phyloP scores from a whole-genome alignment of 2,797 vertebrate genomes.

The Coreius guichenoti region DNA sequence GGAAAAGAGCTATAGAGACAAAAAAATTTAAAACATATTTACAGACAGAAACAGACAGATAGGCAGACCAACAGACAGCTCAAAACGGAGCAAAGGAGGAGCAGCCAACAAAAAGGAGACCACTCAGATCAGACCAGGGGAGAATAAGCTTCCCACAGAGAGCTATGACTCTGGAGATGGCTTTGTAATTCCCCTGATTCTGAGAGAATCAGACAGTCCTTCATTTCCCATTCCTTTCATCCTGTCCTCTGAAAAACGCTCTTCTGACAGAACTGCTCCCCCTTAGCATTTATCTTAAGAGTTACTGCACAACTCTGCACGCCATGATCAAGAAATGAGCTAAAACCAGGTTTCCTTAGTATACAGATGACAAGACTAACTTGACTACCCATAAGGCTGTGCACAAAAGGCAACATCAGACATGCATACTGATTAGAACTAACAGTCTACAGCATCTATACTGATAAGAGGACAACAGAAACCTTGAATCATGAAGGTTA shows the following conservation, averaged over 20 bases:
- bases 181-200: conserved; percentile 46
- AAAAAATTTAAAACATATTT: neutral
- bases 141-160: conserved; percentile 61
- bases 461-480: neutral
- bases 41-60: conserved; percentile 25
- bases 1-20: neutral
- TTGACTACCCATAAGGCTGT: conserved; percentile 25
- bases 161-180: conserved; percentile 49
- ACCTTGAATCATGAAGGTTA: conserved; percentile 13
- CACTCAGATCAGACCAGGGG: conserved; percentile 51
- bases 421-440: conserved; percentile 2
- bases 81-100: conserved; percentile 30
- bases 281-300: conserved; percentile 33
- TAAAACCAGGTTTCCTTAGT: conserved; percentile 26
- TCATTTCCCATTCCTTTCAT: conserved; percentile 70
- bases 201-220: conserved; percentile 73
- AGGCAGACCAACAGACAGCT: conserved; percentile 33
- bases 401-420: conserved; percentile 17
- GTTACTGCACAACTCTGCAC: neutral
- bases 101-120: conserved; percentile 10
- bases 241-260: conserved; percentile 54
- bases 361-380: conserved; percentile 21
- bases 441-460: neutral
- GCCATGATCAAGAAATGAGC: conserved; percentile 22
- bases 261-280: conserved; percentile 56